Evolutionary conservation across 2,113 vertebrate genomes (phyloP), one percentile per base, ranked within the genome.

Genomic region (Colossoma macropomum): DNA sequence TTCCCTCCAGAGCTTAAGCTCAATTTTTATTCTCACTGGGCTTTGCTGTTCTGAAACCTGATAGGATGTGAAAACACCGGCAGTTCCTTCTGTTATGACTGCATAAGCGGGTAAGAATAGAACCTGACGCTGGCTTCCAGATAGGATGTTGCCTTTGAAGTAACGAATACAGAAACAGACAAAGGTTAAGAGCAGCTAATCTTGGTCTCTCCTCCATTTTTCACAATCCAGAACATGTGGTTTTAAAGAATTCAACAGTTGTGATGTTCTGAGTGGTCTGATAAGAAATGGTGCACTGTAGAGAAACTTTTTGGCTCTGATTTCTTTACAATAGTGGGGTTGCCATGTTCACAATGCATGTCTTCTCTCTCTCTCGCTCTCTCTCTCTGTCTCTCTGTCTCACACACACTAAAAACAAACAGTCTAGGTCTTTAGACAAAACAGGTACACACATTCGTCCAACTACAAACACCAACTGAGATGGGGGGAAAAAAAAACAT

Each of bases 101-200:
- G 6, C 38, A 30, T 38, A 21, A 52, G 28, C 16, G 48, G 41
- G 45, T 54, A 76, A 86, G 27, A 86, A 83, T 45, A 56, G 72
- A 77, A 19, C n/a, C 16, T 56, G 23, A 79, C 50, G 17, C 6
- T 4, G 21, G 45, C 21, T 38, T n/a, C 17, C 13, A 68, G 23
- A 76, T 15, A 74, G 60, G 50, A 77, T 77, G 17, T 50, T 56
- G 45, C 21, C 21, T 74, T 41, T 68, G 12, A 60, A 63, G 52
- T 72, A 65, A 52, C 17, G 28, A 48, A 77, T 73, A 63, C 21
- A 79, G 56, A n/a, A n/a, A 3, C 17, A 60, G 60, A 19, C 19
- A 50, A 2, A 2, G 4, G 9, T 48, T 75, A 66, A 32, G 6
- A 68, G 0, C 30, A 65, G 4, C 9, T 78, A 3, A 21, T 48